Conservation (phyloP, 2,888 invertebrate species). For the Holacanthella duospinosa region DNA sequence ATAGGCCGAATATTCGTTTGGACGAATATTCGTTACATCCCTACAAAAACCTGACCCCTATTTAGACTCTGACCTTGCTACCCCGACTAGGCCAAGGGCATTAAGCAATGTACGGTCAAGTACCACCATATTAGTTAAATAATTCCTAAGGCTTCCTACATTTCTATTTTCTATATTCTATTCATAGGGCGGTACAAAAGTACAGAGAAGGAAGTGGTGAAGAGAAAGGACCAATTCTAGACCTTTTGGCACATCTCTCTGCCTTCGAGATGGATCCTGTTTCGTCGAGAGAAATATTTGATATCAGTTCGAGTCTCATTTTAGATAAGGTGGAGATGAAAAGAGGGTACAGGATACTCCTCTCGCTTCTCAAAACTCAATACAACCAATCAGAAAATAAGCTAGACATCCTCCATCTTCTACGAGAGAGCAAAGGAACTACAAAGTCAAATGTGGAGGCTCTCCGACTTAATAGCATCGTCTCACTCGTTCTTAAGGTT, state of each 20-base stretch:
- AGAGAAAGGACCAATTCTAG: slow-evolving; percentile 25
- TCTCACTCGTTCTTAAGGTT: slow-evolving; percentile 19
- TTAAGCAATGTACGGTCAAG: no score
- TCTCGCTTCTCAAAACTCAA: slow-evolving; percentile 22
- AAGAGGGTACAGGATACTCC: slow-evolving; percentile 26
- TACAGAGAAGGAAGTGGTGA: slow-evolving; percentile 14
- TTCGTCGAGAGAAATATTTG: slow-evolving; percentile 16
- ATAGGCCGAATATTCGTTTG: no score
- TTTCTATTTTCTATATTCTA: no score
- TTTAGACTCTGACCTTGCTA: no score
- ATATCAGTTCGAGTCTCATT: slow-evolving; percentile 12
- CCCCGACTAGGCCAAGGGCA: no score
- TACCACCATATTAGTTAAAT: no score
- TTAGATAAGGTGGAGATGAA: slow-evolving; percentile 20
- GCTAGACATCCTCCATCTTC: slow-evolving; percentile 15
- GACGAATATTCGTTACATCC: no score
- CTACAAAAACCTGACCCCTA: no score
- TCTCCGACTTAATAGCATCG: slow-evolving; percentile 29
- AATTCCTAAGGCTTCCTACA: no score
- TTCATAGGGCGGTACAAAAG: slow-evolving; percentile 28
- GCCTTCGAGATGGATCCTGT: slow-evolving; percentile 18
- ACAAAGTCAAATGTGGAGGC: slow-evolving; percentile 35
- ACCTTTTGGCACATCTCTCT: slow-evolving; percentile 28
- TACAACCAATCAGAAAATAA: slow-evolving; percentile 9
- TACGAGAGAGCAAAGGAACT: slow-evolving; percentile 24